Percentiles rank a stretch among this genome's conserved stretches.
Evolutionary conservation across 2,888 invertebrate genomes (phyloP).

Genomic region (Apodemia duryi): DNA sequence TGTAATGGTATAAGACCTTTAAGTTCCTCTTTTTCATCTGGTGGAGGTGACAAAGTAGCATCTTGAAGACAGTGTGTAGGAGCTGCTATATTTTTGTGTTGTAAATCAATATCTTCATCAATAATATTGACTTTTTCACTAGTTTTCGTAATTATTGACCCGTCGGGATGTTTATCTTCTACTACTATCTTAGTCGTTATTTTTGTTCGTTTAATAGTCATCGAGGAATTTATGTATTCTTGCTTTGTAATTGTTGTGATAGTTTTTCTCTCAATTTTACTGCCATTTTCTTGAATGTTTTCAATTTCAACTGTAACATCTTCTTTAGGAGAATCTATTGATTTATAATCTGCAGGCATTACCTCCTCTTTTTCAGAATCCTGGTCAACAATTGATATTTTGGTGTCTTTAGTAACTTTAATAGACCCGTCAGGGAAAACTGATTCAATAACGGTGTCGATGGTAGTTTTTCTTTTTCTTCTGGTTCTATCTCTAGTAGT

Average conservation of each 20-base stretch:
- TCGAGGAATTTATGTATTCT: slow-evolving; percentile 41
- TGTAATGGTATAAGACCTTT: slow-evolving; percentile 37
- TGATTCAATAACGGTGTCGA: slow-evolving; percentile 62
- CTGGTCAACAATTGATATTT: slow-evolving; percentile 58
- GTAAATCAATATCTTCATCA: slow-evolving; percentile 39
- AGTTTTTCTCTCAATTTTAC: slow-evolving; percentile 51
- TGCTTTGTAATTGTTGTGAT: slow-evolving; percentile 49
- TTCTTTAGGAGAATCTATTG: slow-evolving; percentile 44
- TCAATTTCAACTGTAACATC: slow-evolving; percentile 44
- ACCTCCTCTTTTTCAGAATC: slow-evolving; percentile 39
- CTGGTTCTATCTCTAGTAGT: slow-evolving; percentile 47
- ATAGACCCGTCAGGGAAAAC: slow-evolving; percentile 55
- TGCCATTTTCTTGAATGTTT: slow-evolving; percentile 47
- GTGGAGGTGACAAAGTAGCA: slow-evolving; percentile 7
- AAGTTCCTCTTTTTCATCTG: slow-evolving; percentile 37
- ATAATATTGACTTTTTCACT: slow-evolving; percentile 58
- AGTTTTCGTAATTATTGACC: slow-evolving; percentile 57
- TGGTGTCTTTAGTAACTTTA: slow-evolving; percentile 65
- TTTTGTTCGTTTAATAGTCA: slow-evolving; percentile 49
- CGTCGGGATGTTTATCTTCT: slow-evolving; percentile 67
- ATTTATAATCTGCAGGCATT: slow-evolving; percentile 43
- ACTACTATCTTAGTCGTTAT: slow-evolving; percentile 50
- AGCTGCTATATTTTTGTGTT: not conserved
- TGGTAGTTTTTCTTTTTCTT: slow-evolving; percentile 61
- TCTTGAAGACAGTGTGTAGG: not conserved